Evolutionary conservation across 1,140 invertebrate genomes (phyloP), one percentile per base, ranked within the genome.

Genomic region (Drosophila pachea): DNA sequence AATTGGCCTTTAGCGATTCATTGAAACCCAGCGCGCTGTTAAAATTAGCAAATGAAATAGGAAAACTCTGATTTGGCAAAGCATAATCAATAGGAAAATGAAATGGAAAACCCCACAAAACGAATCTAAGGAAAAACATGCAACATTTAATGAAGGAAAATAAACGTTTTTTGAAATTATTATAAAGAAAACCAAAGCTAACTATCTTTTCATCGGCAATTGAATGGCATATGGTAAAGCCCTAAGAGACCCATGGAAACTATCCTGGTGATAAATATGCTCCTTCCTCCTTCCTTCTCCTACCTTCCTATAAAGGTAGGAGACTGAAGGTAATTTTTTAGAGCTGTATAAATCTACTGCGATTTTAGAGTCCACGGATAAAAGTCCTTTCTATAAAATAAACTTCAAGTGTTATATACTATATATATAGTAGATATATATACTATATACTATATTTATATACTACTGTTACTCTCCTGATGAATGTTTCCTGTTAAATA

Each of bases 181-280:
- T 69, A 64, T 64, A n/a, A 67, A 33, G 54, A 62, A 56, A 63
- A 56, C 61, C 11, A 36, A 49, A 40, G 50, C 11, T 14, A 4
- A 45, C 90, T 35, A 3, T 35, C 14, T 12, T 91, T 91, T 33
- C 35, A 35, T 42, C 43, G 22, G n/a, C 11, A n/a, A 42, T 42
- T 42, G 0, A 22, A 22, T 22, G 22, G 22, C 1, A 22, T 2
- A 22, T 22, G 22, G 22, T 22, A 3, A 22, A 22, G 3, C 3
- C 22, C 1, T 22, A 22, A 42, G 8, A 4, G 38, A 42, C 12
- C 4, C 40, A 5, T 5, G 40, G 40, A 42, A 42, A n/a, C n/a
- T n/a, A n/a, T n/a, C n/a, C n/a, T n/a, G n/a, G n/a, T n/a, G n/a
- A n/a, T n/a, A n/a, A n/a, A n/a, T n/a, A n/a, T n/a, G n/a, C n/a